phyloP scores from a whole-genome alignment of 2,113 vertebrate genomes.

The Scortum barcoo region DNA sequence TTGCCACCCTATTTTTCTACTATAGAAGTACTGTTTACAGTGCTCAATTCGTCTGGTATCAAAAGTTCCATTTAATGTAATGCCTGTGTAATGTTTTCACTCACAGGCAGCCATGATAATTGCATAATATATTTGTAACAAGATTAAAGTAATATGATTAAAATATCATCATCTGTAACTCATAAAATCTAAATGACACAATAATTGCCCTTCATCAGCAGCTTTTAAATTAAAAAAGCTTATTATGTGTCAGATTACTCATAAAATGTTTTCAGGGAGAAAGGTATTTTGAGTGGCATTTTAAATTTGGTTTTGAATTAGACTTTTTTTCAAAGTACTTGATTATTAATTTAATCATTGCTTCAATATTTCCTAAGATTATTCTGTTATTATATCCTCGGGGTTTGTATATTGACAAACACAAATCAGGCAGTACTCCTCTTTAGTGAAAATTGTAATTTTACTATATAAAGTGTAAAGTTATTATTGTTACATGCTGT shows the following conservation, averaged over 20 bases:
- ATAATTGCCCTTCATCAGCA: slow-evolving; percentile 4
- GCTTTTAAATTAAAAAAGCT: not conserved
- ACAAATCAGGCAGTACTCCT: not conserved
- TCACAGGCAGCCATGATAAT: not conserved
- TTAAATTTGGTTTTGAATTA: not conserved
- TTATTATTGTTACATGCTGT: not conserved
- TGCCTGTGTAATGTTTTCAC: not conserved
- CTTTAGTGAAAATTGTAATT: not conserved
- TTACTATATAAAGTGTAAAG: not conserved
- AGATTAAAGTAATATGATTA: slow-evolving; percentile 12
- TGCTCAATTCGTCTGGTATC: not conserved
- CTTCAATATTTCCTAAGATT: too few relatives aligned
- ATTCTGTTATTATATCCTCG: not conserved
- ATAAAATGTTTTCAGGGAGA: not conserved
- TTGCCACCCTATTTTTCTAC: not conserved
- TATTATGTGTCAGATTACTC: slow-evolving; percentile 3
- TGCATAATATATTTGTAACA: not conserved
- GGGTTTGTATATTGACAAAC: not conserved
- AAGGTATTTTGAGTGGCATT: slow-evolving; percentile 4
- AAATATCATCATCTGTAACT: slow-evolving; percentile 23
- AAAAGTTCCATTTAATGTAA: not conserved
- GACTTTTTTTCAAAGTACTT: not conserved
- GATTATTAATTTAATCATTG: not conserved
- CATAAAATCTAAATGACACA: slow-evolving; percentile 16
- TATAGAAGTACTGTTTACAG: slow-evolving; percentile 22